Evolutionary conservation across 92 coral and sea anemone genomes (phyloP).

Genomic region (Epizoanthus illoricatus): DNA sequence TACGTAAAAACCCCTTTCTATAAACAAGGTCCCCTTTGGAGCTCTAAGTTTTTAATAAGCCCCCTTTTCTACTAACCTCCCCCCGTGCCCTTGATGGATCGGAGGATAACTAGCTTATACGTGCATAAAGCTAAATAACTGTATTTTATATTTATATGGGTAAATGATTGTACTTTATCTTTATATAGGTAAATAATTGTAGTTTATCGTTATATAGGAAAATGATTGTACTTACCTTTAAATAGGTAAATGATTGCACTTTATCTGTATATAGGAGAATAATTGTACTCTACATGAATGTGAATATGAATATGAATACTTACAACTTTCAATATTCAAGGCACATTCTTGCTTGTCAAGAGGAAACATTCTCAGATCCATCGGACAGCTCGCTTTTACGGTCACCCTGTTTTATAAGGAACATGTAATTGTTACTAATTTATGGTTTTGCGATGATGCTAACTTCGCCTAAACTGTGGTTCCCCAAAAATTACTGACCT

Average conservation of each 20-base stretch:
- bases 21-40: no score
- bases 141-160: not conserved
- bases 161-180: not conserved
- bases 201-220: not conserved
- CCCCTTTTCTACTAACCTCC: no score
- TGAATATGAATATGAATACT: constrained; percentile 31
- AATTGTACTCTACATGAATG: not conserved
- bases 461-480: not conserved
- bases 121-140: not conserved
- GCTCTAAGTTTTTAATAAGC: no score
- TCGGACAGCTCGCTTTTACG: constrained; percentile 89
- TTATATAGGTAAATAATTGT: not conserved
- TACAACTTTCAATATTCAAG: constrained; percentile 95
- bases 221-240: not conserved
- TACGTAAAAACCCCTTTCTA: no score
- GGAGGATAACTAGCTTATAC: not conserved
- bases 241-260: not conserved
- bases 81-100: no score
- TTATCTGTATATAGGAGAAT: not conserved
- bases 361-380: constrained; percentile 96
- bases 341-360: constrained; percentile 82
- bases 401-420: constrained; percentile 61
- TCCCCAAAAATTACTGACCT: constrained; percentile 54
- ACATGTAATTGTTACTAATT: not conserved
- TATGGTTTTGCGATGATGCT: not conserved